Base-by-base conservation (phyloP, 2,888 invertebrate species). In the Coenonympha arcania region DNA sequence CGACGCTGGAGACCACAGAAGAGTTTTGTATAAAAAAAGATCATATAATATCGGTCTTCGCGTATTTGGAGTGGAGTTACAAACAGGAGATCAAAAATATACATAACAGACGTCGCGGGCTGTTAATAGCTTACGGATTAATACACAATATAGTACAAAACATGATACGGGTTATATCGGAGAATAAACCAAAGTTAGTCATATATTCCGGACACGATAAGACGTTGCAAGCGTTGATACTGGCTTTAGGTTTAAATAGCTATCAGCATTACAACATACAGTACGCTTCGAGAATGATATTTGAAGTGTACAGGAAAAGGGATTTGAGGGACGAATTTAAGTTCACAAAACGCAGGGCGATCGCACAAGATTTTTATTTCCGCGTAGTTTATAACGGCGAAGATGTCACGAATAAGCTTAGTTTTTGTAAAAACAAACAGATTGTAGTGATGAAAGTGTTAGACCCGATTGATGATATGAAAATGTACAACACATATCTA, bases 131-230 rank as follows among this genome's bases (percentile, higher is more conserved):
- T 0, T 95, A 96, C 63, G 96, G 96, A 5, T 83, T 96, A 62
- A 89, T 96, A 39, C 88, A 92, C 18, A 93, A 94, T 66, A 91
- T 96, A 41, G 94, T 85, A 0, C 91, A 92, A 33, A 92, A 93
- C 67, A 91, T 95, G 90, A 85, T 95, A 6, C 88, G 91, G 61
- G 93, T 95, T 87, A 92, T 95, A 59, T 92, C 92, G 0, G 92
- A 93, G 40, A 90, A 89, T 51, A 90, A 89, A 51, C 92, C 92
- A 0, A 92, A 91, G 64, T 88, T 95, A 49, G 91, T 94, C 0
- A 66, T 95, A 0, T 95, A 94, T 69, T 96, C 97, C 0, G 97
- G 96, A 0, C 98, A 98, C 65, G 98, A 98, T 74, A 93, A 94
- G 66, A 97, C 97, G 0, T 69, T 98, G 28, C 93, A 95, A 64